These are phyloP conservation scores for Corythoichthys intestinalis DNA, from an alignment of 2,113 vertebrate genomes.

Conservation along the genomic window DNA sequence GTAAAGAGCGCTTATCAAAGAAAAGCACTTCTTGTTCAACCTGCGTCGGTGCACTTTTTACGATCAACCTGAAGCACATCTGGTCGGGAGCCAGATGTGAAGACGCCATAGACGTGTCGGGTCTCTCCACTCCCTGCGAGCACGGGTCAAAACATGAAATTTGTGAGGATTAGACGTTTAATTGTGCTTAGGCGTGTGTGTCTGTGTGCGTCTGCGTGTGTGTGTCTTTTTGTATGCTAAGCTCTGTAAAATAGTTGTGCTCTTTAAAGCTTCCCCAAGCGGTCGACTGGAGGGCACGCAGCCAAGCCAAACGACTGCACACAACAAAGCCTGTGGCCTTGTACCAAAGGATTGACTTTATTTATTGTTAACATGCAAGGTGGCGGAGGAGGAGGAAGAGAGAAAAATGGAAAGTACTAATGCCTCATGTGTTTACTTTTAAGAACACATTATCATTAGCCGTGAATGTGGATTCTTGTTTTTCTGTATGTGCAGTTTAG, in stretches of 20 bases:
- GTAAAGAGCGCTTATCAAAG: background rate
- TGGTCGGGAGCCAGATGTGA: constrained; percentile 7
- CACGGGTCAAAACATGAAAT: constrained; percentile 9
- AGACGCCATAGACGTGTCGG: constrained; percentile 3
- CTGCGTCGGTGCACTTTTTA: background rate
- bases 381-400: background rate
- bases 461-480: no score
- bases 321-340: background rate
- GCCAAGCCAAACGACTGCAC: background rate
- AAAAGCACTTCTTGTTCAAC: background rate
- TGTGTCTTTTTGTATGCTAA: background rate
- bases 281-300: background rate
- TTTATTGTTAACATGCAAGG: background rate
- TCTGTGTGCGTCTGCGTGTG: background rate
- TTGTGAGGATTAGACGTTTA: background rate
- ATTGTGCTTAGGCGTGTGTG: background rate
- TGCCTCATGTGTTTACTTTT: background rate
- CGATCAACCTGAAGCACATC: background rate
- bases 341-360: background rate
- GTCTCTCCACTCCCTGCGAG: constrained; percentile 1
- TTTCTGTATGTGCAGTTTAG: no score
- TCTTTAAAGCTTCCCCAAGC: background rate
- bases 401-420: background rate
- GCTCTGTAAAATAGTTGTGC: background rate
- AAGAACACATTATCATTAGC: background rate